Base-by-base conservation (phyloP, 2,888 invertebrate genomes). In the Axea sp. region DNA sequence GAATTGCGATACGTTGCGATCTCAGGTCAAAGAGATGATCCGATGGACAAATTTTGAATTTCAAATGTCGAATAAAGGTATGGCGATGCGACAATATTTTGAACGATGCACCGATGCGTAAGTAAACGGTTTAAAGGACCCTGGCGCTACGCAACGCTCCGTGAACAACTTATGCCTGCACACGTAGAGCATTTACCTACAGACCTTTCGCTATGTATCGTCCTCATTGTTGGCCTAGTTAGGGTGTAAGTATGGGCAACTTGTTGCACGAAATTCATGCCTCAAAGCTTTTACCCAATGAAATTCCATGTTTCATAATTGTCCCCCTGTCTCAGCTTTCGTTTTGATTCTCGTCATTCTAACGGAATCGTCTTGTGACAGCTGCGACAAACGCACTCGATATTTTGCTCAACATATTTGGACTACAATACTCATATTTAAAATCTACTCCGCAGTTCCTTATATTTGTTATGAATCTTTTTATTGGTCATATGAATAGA, bases 11-110 rank as follows among this genome's bases (percentile, higher is more conserved):
- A 55, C 19, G 37, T 33, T 26, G 12, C 30, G 47, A 53, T 51
- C 12, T 9, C 73, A 57, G 71, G 62, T 60, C 59, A 64, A 68
- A 62, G 51, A 41, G 49, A 57, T 12, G 67, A 62, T 55, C 57
- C 53, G 47, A 47, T 45, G 68, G 68, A 72, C 72, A 76, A 68
- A 74, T 72, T 65, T 71, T 60, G 57, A 43, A 62, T 57, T 67
- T 59, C 24, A 55, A 7, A 35, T 24, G 62, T 28, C 26, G 57
- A 55, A 67, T 64, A 47, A 65, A 75, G 76, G 76, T 77, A 77
- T 78, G 75, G 80, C 80, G 77, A 80, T 81, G 86, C 80, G 83
- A 84, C 83, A 87, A 87, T 87, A 87, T 87, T 87, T 86, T 87
- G 86, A 85, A 82, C 81, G 82, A 78, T 82, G 75, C 83, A 69